A percentile compares a stretch with the other conserved stretches of the same genome.
Conservation (phyloP, 2,797 vertebrate species). For the Huso huso region DNA sequence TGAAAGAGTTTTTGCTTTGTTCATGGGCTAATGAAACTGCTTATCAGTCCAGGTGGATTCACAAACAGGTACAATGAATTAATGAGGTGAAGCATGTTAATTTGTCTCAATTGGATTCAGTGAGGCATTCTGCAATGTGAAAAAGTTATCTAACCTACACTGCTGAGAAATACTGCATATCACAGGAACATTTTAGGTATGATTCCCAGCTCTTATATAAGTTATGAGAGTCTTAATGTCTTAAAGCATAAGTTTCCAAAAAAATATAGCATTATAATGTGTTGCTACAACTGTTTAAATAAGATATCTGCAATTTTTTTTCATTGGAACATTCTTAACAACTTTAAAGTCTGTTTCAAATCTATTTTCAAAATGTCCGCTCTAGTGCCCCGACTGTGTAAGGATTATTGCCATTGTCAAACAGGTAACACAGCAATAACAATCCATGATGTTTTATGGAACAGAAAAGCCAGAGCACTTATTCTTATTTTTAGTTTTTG, state of each 20-base stretch:
- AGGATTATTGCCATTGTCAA: no score
- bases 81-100: slow-evolving; percentile 1
- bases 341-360: no score
- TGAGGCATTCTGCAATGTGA: background rate
- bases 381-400: no score
- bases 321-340: no score
- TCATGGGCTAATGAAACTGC: background rate
- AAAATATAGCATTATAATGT: no score
- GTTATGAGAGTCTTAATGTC: background rate
- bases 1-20: background rate
- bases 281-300: background rate
- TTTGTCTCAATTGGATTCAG: background rate
- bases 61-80: slow-evolving; percentile 1
- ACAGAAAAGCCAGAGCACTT: no score
- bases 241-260: background rate
- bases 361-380: no score
- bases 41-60: slow-evolving; percentile 1
- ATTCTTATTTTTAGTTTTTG: no score
- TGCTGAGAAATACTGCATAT: background rate
- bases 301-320: background rate
- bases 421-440: no score
- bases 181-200: background rate
- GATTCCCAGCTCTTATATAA: background rate
- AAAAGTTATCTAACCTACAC: background rate
- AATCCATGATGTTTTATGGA: no score